Percentiles rank a stretch among this genome's conserved stretches.
These are phyloP conservation scores for Cremastinae sp. DNA, from an alignment of 2,888 invertebrate species.

Conservation along the genomic window DNA sequence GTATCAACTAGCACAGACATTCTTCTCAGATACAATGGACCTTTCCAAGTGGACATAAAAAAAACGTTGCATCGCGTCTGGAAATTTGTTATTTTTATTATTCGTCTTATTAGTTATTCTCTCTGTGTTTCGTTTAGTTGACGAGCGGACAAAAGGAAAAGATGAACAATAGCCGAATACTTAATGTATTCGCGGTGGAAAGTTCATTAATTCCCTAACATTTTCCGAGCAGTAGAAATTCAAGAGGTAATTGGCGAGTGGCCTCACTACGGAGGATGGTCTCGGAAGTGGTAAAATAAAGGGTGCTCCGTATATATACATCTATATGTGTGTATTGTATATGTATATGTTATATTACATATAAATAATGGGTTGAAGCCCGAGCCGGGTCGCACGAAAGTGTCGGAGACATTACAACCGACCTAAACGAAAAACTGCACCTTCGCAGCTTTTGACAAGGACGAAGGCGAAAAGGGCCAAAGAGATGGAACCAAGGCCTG, in stretches of 20 bases:
- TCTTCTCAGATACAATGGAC: too few relatives aligned
- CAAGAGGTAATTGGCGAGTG: conserved; percentile 34
- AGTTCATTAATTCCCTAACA: not conserved
- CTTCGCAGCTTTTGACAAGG: conserved; percentile 32
- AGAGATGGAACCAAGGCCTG: not conserved
- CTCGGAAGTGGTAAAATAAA: conserved; percentile 32
- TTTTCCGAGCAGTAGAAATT: conserved; percentile 17
- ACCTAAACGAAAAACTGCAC: conserved; percentile 17
- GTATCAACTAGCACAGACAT: too few relatives aligned
- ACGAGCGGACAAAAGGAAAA: too few relatives aligned
- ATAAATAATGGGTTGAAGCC: conserved; percentile 13
- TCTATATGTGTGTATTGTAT: too few relatives aligned
- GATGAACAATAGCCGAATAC: too few relatives aligned
- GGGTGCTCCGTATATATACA: conserved; percentile 20
- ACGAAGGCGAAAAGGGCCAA: not conserved
- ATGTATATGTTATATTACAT: too few relatives aligned
- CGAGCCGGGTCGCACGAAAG: conserved; percentile 1
- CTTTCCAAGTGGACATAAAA: too few relatives aligned
- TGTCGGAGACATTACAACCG: conserved; percentile 23
- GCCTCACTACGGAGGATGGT: conserved; percentile 12
- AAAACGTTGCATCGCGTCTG: too few relatives aligned
- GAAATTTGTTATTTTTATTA: too few relatives aligned
- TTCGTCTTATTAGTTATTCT: too few relatives aligned
- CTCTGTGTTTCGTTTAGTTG: too few relatives aligned
- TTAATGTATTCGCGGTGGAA: conserved; percentile 7